Percentiles rank a stretch among this genome's conserved stretches.
These are phyloP conservation scores for Heterodera schachtii DNA, from an alignment of 1,140 invertebrate genomes.

Conservation along the genomic window DNA sequence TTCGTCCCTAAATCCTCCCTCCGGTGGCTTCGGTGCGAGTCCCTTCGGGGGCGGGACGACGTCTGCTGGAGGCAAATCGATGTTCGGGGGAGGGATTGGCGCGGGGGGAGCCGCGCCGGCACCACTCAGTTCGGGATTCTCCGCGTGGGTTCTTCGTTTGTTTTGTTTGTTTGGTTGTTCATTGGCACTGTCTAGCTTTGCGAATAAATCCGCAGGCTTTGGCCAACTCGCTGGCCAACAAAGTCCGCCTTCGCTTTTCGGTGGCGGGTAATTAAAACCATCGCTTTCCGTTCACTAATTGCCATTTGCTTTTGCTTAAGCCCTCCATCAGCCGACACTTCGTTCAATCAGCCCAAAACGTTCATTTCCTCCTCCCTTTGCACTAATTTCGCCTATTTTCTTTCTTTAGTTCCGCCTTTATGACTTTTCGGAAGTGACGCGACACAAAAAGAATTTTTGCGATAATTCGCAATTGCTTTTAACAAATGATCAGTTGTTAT, in stretches of 20 bases:
- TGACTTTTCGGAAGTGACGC: slow-evolving; percentile 27
- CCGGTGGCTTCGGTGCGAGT: neutral
- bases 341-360: slow-evolving; percentile 17
- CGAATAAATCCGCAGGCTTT: slow-evolving; percentile 20
- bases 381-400: neutral
- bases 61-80: neutral
- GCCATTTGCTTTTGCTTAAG: neutral
- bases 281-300: neutral
- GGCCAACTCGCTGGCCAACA: slow-evolving; percentile 22
- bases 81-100: slow-evolving; percentile 29
- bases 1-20: neutral
- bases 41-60: slow-evolving; percentile 2
- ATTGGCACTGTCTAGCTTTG: slow-evolving; percentile 2
- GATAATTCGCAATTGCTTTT: neutral
- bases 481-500: neutral
- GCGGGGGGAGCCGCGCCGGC: neutral
- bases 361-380: neutral
- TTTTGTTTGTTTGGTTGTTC: neutral
- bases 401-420: slow-evolving; percentile 32
- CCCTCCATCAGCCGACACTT: neutral
- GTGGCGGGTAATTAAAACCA: neutral
- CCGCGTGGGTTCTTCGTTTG: slow-evolving; percentile 2
- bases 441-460: neutral
- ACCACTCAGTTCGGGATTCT: slow-evolving; percentile 2
- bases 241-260: neutral